Conservation (phyloP, 1,140 invertebrate species). For the Drosophila pandora region DNA sequence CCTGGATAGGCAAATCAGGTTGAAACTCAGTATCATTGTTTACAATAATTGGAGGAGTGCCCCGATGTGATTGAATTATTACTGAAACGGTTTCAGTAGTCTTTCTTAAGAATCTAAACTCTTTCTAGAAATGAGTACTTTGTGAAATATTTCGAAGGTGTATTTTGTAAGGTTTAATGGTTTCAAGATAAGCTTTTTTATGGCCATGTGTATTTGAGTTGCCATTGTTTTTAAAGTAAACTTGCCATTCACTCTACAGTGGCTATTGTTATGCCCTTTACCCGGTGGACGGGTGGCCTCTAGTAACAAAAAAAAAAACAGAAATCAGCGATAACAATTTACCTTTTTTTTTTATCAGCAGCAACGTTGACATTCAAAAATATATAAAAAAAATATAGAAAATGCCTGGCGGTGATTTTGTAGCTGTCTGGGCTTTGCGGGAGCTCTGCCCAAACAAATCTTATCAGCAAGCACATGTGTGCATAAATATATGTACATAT, state of each 20-base stretch:
- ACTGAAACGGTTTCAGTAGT: neutral
- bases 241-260: neutral
- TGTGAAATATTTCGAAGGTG: neutral
- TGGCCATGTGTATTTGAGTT: neutral
- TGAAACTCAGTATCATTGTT: no score
- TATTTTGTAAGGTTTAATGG: neutral
- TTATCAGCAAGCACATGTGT: constrained; percentile 49
- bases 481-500: constrained; percentile 12
- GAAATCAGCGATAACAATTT: constrained; percentile 43
- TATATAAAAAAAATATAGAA: constrained; percentile 52
- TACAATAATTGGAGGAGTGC: no score
- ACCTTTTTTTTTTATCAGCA: constrained; percentile 59
- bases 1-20: neutral
- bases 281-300: constrained; percentile 23
- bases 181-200: neutral
- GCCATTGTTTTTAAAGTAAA: neutral
- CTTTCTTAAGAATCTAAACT: no score
- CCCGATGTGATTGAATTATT: no score
- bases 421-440: constrained; percentile 23
- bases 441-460: constrained; percentile 35
- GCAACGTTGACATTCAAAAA: constrained; percentile 69
- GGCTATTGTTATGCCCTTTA: constrained; percentile 17
- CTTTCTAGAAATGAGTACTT: no score
- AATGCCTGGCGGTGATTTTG: constrained; percentile 34
- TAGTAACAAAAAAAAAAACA: constrained; percentile 20